phyloP scores from a whole-genome alignment of 2,797 vertebrate species.

The Hemitrygon akajei region DNA sequence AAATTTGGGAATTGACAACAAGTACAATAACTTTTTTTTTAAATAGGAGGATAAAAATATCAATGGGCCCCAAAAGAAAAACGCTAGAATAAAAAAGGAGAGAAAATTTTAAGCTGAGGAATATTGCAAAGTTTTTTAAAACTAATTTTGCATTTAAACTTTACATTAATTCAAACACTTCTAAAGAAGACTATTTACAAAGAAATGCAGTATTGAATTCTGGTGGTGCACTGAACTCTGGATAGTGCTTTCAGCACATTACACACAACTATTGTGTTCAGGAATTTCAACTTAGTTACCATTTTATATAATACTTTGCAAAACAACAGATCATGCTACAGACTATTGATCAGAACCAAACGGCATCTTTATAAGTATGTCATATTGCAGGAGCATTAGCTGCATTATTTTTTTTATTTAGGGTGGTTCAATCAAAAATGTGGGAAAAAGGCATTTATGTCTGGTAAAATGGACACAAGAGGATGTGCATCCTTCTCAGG shows the following conservation, averaged over 20 bases:
- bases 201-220: background rate
- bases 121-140: background rate
- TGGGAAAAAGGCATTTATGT: background rate
- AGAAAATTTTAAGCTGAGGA: background rate
- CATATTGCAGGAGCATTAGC: too few species aligned
- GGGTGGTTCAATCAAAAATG: background rate
- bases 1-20: too few species aligned
- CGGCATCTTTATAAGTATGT: background rate
- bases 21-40: too few species aligned
- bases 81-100: background rate
- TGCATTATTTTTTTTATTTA: background rate
- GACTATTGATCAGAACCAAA: background rate
- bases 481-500: background rate
- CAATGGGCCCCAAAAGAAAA: background rate
- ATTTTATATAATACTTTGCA: background rate
- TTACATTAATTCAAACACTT: background rate
- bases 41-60: background rate
- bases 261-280: background rate
- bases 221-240: background rate
- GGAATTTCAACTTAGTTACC: background rate
- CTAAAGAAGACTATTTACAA: background rate
- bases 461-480: background rate
- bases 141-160: background rate
- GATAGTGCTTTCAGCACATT: background rate
- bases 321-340: background rate